A percentile compares a stretch with the other conserved stretches of the same genome.
Evolutionary conservation across 2,113 vertebrate genomes (phyloP).

Genomic region (Cairina moschata): DNA sequence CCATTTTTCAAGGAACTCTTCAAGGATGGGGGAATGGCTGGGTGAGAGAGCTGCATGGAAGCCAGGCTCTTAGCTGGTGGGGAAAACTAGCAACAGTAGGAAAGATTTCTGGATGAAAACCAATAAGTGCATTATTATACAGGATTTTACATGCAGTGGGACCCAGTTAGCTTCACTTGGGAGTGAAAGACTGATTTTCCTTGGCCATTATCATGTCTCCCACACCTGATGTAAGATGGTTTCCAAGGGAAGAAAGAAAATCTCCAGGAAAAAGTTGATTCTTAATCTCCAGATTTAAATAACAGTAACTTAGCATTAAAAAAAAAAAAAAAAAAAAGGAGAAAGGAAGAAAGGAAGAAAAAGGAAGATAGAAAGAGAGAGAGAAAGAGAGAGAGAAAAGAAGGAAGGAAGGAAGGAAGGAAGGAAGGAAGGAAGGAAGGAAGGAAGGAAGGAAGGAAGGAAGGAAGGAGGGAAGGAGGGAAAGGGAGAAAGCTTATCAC

Average conservation of each 20-base stretch:
- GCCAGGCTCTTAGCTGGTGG: conserved; percentile 45
- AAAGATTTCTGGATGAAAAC: conserved; percentile 43
- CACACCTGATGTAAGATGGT: not conserved
- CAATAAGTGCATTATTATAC: conserved; percentile 46
- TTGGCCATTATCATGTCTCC: not conserved
- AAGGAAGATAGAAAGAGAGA: too few species aligned
- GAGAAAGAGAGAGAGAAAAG: too few species aligned
- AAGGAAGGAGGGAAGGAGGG: too few species aligned
- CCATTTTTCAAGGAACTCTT: conserved; percentile 67
- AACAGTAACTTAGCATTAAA: not conserved
- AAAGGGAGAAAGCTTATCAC: not conserved
- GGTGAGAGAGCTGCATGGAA: conserved; percentile 2
- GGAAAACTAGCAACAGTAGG: conserved; percentile 29
- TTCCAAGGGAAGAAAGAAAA: not conserved
- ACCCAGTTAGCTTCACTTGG: not conserved
- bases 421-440: too few species aligned
- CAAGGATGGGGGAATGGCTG: conserved; percentile 27
- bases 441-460: too few species aligned
- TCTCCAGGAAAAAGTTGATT: not conserved
- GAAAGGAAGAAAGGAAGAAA: too few species aligned
- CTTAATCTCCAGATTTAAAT: not conserved
- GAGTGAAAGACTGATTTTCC: not conserved
- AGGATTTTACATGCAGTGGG: conserved; percentile 41
- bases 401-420: too few species aligned
- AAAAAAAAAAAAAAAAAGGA: not conserved